Evolutionary conservation across 2,113 vertebrate species (phyloP), one percentile per base, ranked within the genome.

Genomic region (Dryoscopus gambensis): DNA sequence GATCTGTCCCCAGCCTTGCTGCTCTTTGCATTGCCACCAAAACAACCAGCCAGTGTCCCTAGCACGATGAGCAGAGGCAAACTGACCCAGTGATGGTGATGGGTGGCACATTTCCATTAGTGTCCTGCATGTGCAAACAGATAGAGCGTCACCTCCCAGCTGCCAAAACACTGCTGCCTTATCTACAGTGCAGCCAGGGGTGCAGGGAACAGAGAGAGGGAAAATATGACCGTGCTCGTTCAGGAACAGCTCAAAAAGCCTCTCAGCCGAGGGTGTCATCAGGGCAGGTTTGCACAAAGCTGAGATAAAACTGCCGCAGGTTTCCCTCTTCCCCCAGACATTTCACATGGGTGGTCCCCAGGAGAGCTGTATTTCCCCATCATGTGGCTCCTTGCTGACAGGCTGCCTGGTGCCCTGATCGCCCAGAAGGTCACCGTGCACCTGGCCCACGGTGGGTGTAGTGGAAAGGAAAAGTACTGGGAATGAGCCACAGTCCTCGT

Each of bases 151-250:
- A n/a, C 83, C 62, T 90, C 82, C 93, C 95, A 93, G 90, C 93
- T 96, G 95, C 95, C 94, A 93, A 94, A 97, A 94, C 86, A 92
- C 80, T 18, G 69, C 47, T 3, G 71, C 83, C 87, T 97, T 97
- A 96, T 96, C 96, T 95, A 20, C 65, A 25, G 73, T 0, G 3
- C 84, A 70, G 81, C 74, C 44, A 93, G 40, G 74, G 77, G n/a
- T 3, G n/a, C 10, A 2, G 83, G 85, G 88, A 73, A 83, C 73
- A 83, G 50, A 22, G 76, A 56, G 47, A 82, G 42, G 76, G 92
- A 97, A 96, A 96, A 95, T 39, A 30, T 89, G 91, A 95, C 83
- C 1, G 0, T 3, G 56, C 6, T 85, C 35, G 23, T 83, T 60
- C 0, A 0, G 64, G 35, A 64, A 64, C n/a, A 75, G 76, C 62